A percentile compares a stretch with the other conserved stretches of the same genome.
Evolutionary conservation across 37 sponge, comb jelly and placozoan genomes (phyloP).

Genomic region (Beroe forskalii): DNA sequence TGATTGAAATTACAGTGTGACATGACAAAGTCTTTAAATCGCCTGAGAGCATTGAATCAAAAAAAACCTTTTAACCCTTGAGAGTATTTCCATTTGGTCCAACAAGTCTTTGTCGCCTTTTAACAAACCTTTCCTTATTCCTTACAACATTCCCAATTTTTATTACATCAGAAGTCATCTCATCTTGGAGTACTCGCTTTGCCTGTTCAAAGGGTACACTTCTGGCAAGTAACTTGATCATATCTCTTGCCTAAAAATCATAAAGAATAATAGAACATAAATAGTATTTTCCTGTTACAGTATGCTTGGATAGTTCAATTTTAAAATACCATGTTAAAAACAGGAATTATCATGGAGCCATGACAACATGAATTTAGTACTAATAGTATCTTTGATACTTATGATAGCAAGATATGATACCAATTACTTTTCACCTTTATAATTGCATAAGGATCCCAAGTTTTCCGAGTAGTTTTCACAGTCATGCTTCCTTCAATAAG

Average conservation of each 20-base stretch:
- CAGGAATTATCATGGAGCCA: not conserved
- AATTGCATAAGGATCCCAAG: conserved; percentile 97
- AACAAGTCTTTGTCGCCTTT: conserved; percentile 86
- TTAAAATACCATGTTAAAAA: not conserved
- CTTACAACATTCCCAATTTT: conserved; percentile 90
- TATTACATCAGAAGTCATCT: conserved; percentile 88
- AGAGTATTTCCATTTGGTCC: conserved; percentile 95
- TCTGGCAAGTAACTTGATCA: conserved; percentile 94
- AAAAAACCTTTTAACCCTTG: too few relatives aligned
- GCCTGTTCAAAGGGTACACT: conserved; percentile 98
- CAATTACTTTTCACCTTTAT: conserved; percentile 72
- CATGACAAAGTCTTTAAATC: too few relatives aligned
- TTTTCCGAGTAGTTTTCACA: conserved; percentile 90
- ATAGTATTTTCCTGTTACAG: too few relatives aligned
- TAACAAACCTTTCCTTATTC: conserved; percentile 96
- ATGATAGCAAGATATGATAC: too few relatives aligned
- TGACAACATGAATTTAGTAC: too few relatives aligned
- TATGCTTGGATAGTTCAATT: not conserved
- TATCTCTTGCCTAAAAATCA: conserved; percentile 73
- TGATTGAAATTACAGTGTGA: too few relatives aligned
- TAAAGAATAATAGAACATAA: not conserved
- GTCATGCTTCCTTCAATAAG: conserved; percentile 98
- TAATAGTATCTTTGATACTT: too few relatives aligned
- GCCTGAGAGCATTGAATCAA: too few relatives aligned
- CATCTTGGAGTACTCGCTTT: conserved; percentile 78